These are phyloP conservation scores for Catostylus mosaicus DNA, from an alignment of 30 jellyfish, hydroid and myxozoan genomes.

Conservation along the genomic window DNA sequence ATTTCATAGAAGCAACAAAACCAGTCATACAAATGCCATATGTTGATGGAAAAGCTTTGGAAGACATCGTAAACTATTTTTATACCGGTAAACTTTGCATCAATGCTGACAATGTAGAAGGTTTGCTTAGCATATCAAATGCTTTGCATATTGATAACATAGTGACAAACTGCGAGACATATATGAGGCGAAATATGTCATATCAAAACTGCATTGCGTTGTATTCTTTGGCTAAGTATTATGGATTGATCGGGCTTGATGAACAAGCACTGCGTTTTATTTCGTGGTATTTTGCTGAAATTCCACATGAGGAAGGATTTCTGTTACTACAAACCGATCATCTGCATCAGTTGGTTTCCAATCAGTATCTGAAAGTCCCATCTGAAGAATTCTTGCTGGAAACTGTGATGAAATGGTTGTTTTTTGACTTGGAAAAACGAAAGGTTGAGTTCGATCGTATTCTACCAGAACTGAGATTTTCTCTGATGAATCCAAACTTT, in stretches of 20 bases:
- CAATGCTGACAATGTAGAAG: constrained; percentile 73
- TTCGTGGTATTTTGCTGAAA: constrained; percentile 90
- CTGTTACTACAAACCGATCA: constrained; percentile 68
- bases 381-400: constrained; percentile 86
- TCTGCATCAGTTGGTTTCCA: constrained; percentile 69
- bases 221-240: constrained; percentile 81
- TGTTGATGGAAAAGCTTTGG: constrained; percentile 83
- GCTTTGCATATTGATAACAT: constrained; percentile 70
- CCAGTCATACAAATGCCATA: constrained; percentile 73
- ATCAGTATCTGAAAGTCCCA: constrained; percentile 82
- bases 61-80: constrained; percentile 80
- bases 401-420: constrained; percentile 89
- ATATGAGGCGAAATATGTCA: constrained; percentile 88
- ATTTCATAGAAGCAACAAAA: constrained; percentile 76
- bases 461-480: constrained; percentile 76
- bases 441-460: constrained; percentile 42
- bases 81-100: constrained; percentile 77
- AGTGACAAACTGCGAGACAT: constrained; percentile 80
- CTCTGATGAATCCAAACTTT: constrained; percentile 74
- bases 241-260: constrained; percentile 68
- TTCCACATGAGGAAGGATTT: constrained; percentile 81
- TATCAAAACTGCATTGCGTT: constrained; percentile 78
- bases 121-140: constrained; percentile 68
- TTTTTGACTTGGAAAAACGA: constrained; percentile 69
- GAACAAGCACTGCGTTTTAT: constrained; percentile 84